A percentile compares a stretch with the other conserved stretches of the same genome.
Evolutionary conservation across 1,140 invertebrate species (phyloP).

Genomic region (Mylabris phalerata): DNA sequence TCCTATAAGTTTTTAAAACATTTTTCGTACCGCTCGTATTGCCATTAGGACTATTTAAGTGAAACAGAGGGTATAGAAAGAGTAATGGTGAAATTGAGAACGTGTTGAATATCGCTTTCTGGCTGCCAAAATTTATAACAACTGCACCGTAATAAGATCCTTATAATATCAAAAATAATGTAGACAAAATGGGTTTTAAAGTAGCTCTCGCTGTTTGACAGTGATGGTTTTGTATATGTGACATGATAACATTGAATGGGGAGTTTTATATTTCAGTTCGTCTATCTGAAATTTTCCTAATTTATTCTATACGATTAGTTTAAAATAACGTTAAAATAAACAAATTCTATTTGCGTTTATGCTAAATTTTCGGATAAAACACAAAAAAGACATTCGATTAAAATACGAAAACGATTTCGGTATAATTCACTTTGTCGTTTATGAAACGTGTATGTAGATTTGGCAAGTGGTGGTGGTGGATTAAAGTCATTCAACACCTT

Average conservation of each 20-base stretch:
- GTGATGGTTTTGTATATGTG: conserved; percentile 3
- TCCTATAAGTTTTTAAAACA: too few species aligned
- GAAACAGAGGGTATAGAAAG: too few species aligned
- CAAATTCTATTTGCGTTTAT: neutral
- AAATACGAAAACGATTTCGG: neutral
- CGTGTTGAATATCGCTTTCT: too few species aligned
- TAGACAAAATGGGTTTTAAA: conserved; percentile 24
- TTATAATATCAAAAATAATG: conserved; percentile 22
- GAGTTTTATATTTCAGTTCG: conserved; percentile 19
- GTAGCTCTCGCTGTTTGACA: conserved; percentile 15
- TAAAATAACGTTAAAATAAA: neutral
- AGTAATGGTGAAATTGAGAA: too few species aligned
- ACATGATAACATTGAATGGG: conserved; percentile 19
- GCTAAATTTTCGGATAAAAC: neutral
- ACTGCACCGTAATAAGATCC: conserved; percentile 4
- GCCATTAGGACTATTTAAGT: too few species aligned
- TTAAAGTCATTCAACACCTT: conserved; percentile 37
- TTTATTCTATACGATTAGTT: neutral
- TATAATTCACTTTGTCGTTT: conserved; percentile 14
- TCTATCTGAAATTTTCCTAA: conserved; percentile 3
- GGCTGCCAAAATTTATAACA: too few species aligned
- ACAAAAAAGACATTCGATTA: neutral
- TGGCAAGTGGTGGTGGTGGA: conserved; percentile 23
- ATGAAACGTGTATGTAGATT: neutral
- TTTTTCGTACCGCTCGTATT: too few species aligned